phyloP scores from a whole-genome alignment of 2,113 vertebrate species.

The Hoplias malabaricus region DNA sequence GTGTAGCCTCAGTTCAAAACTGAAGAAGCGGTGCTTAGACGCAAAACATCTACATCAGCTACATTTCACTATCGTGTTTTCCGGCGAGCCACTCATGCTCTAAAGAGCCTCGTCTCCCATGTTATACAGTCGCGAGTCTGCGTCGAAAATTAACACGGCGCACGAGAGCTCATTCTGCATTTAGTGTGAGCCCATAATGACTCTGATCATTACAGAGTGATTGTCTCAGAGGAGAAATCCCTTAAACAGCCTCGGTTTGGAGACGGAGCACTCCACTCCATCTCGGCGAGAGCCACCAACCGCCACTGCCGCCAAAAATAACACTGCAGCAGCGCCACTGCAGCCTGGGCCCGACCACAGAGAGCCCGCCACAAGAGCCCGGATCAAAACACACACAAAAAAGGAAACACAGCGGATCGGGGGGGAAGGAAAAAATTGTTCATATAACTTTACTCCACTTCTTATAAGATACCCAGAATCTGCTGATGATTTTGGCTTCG shows the following conservation, averaged over 20 bases:
- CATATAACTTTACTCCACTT: slow-evolving; percentile 68
- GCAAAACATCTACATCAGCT: too few relatives aligned
- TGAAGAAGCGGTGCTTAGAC: too few relatives aligned
- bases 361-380: slow-evolving; percentile 70
- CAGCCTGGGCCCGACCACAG: slow-evolving; percentile 75
- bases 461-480: slow-evolving; percentile 69
- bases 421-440: slow-evolving; percentile 68
- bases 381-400: slow-evolving; percentile 86
- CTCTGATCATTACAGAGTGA: slow-evolving; percentile 74
- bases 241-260: slow-evolving; percentile 77
- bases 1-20: too few relatives aligned
- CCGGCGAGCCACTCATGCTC: neutral
- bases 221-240: slow-evolving; percentile 76
- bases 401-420: slow-evolving; percentile 81
- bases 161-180: slow-evolving; percentile 40
- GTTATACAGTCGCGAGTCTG: neutral
- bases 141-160: slow-evolving; percentile 42
- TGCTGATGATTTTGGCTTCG: slow-evolving; percentile 76
- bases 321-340: slow-evolving; percentile 81
- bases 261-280: slow-evolving; percentile 65
- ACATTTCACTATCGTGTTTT: too few relatives aligned
- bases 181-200: slow-evolving; percentile 61
- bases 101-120: neutral
- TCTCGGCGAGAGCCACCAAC: slow-evolving; percentile 79
- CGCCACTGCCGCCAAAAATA: slow-evolving; percentile 80